These are phyloP conservation scores for Holothuria leucospilota DNA, from an alignment of 53 echinoderm and acorn worm genomes.

Conservation along the genomic window DNA sequence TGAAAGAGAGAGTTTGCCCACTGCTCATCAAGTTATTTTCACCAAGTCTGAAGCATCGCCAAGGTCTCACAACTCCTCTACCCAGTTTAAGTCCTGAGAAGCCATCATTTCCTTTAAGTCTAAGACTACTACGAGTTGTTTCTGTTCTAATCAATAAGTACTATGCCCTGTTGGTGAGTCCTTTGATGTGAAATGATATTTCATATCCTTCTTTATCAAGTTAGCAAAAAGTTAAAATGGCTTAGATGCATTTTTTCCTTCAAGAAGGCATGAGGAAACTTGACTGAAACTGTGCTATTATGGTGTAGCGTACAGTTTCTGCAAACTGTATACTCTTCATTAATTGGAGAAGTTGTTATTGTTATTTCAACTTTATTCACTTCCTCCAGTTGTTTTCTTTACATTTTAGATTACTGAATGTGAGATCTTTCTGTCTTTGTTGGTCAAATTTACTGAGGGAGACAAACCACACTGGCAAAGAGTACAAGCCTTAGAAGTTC, in stretches of 20 bases:
- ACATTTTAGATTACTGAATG: conserved; percentile 86
- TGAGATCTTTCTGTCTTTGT: conserved; percentile 92
- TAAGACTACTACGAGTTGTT: conserved; percentile 92
- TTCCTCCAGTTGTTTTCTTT: no score
- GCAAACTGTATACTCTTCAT: neutral
- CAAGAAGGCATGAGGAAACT: no score
- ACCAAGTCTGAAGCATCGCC: conserved; percentile 90
- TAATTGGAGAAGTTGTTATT: neutral
- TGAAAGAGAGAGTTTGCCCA: conserved; percentile 97
- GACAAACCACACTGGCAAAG: conserved; percentile 96
- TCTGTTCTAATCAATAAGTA: conserved; percentile 96
- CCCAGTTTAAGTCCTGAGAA: conserved; percentile 83
- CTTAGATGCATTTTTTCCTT: no score
- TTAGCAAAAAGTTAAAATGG: no score
- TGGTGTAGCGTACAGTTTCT: neutral
- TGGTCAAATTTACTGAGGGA: conserved; percentile 96
- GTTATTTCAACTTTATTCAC: neutral
- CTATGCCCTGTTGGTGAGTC: conserved; percentile 90
- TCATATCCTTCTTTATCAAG: no score
- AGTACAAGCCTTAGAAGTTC: conserved; percentile 84
- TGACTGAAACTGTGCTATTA: no score
- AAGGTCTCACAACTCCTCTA: conserved; percentile 64
- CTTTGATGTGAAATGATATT: no score
- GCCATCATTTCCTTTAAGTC: conserved; percentile 89
- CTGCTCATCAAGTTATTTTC: conserved; percentile 97